phyloP scores from a whole-genome alignment of 2,113 vertebrate genomes.

The Oriolus oriolus region DNA sequence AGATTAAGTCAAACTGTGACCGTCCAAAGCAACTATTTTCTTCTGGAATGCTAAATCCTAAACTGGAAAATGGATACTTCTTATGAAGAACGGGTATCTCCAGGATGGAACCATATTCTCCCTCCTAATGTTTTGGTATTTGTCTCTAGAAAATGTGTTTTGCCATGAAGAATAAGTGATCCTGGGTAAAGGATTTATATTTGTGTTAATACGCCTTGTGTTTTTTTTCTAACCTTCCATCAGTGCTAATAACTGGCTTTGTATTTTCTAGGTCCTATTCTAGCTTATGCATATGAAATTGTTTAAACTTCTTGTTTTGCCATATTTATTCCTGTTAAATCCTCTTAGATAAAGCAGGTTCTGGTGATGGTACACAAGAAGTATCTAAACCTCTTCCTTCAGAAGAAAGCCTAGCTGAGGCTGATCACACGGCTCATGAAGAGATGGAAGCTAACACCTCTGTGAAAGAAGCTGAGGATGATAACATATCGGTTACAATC shows the following conservation, averaged over 20 bases:
- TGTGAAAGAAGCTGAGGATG: slow-evolving; percentile 95
- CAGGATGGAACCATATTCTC: slow-evolving; percentile 63
- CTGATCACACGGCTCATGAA: slow-evolving; percentile 82
- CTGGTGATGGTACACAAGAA: slow-evolving; percentile 99
- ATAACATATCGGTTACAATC: slow-evolving; percentile 99
- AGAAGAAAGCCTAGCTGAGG: slow-evolving; percentile 90
- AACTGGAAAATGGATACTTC: slow-evolving; percentile 53
- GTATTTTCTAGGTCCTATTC: slow-evolving; percentile 94
- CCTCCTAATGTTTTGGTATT: slow-evolving; percentile 71
- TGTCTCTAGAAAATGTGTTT: slow-evolving; percentile 75
- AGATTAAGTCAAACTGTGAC: slow-evolving; percentile 42
- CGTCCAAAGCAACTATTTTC: slow-evolving; percentile 15
- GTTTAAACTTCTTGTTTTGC: slow-evolving; percentile 99
- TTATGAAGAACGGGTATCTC: slow-evolving; percentile 62
- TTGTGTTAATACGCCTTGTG: slow-evolving; percentile 91
- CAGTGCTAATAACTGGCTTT: slow-evolving; percentile 97
- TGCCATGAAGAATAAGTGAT: slow-evolving; percentile 80
- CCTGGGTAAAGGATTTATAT: slow-evolving; percentile 88
- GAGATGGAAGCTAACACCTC: slow-evolving; percentile 86
- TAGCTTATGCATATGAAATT: slow-evolving; percentile 90
- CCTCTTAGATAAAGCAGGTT: slow-evolving; percentile 99
- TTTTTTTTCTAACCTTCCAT: slow-evolving; percentile 89
- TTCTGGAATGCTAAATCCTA: slow-evolving; percentile 26
- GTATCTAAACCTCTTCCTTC: slow-evolving; percentile 95
- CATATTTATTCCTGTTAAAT: slow-evolving; percentile 99